These are phyloP conservation scores for Pagetopsis macropterus DNA, from an alignment of 2,797 vertebrate genomes.

Conservation along the genomic window DNA sequence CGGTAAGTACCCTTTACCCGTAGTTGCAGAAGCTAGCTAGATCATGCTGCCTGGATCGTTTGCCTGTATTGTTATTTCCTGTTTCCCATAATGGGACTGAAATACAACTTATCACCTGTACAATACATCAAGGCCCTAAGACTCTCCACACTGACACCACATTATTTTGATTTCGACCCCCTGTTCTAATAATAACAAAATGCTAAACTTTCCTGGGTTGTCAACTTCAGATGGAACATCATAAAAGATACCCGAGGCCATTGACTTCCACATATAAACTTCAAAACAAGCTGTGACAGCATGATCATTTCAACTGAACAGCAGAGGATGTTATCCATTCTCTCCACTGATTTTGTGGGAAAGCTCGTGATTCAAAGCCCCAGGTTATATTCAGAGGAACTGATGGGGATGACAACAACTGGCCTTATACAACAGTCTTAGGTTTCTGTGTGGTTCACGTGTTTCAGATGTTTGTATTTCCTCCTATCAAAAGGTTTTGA, in stretches of 20 bases:
- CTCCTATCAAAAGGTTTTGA: slow-evolving; percentile 20
- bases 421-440: slow-evolving; percentile 61
- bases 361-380: slow-evolving; percentile 76
- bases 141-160: slow-evolving; percentile 4
- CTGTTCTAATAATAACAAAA: background rate
- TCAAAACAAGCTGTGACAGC: background rate
- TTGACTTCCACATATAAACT: slow-evolving; percentile 11
- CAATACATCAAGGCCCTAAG: slow-evolving; percentile 27
- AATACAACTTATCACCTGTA: slow-evolving; percentile 11
- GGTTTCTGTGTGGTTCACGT: slow-evolving; percentile 57
- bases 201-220: background rate
- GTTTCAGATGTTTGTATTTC: slow-evolving; percentile 14
- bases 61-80: slow-evolving; percentile 52
- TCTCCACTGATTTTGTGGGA: slow-evolving; percentile 61
- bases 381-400: slow-evolving; percentile 63
- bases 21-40: slow-evolving; percentile 14
- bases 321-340: slow-evolving; percentile 48
- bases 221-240: background rate
- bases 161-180: background rate
- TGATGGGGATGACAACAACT: slow-evolving; percentile 52
- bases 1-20: slow-evolving; percentile 77
- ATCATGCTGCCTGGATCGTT: slow-evolving; percentile 12
- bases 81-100: slow-evolving; percentile 29
- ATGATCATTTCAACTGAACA: slow-evolving; percentile 31
- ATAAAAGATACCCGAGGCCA: background rate